These are phyloP conservation scores for Hirtodrosophila histrioides DNA, from an alignment of 2,888 invertebrate species.

Conservation along the genomic window DNA sequence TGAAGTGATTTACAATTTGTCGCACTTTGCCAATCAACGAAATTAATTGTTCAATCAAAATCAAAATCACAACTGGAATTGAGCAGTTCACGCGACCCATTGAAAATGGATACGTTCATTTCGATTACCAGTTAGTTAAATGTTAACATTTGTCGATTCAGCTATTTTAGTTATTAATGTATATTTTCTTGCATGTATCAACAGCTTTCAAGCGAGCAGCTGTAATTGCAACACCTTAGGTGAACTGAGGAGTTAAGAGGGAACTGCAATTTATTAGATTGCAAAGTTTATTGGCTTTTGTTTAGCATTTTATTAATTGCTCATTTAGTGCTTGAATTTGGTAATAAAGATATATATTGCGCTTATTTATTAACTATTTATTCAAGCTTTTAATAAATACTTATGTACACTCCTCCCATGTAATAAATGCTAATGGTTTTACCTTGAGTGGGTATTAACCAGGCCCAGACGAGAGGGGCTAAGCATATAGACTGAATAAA, in stretches of 20 bases:
- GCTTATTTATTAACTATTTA: constrained; percentile 13
- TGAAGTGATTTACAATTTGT: constrained; percentile 61
- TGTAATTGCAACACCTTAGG: constrained; percentile 1
- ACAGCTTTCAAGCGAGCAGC: neutral
- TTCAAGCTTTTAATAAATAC: constrained; percentile 13
- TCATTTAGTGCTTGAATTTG: neutral
- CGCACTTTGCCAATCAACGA: constrained; percentile 38
- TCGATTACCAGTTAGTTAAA: constrained; percentile 21
- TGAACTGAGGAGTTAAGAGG: too few relatives aligned
- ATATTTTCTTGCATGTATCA: too few relatives aligned
- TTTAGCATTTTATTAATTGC: constrained; percentile 20
- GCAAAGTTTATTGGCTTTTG: constrained; percentile 28
- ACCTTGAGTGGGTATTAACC: neutral
- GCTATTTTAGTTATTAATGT: too few relatives aligned
- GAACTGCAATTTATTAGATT: neutral
- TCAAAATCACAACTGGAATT: constrained; percentile 26
- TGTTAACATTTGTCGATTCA: constrained; percentile 2
- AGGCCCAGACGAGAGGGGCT: constrained; percentile 23
- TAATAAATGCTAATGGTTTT: constrained; percentile 8
- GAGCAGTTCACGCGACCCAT: constrained; percentile 13
- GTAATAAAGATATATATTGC: neutral
- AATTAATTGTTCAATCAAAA: neutral
- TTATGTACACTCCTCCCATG: constrained; percentile 11
- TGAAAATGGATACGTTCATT: constrained; percentile 11
- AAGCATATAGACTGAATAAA: constrained; percentile 6